Conservation (phyloP, 2,888 invertebrate genomes). For the Drosophila fungiperda region DNA sequence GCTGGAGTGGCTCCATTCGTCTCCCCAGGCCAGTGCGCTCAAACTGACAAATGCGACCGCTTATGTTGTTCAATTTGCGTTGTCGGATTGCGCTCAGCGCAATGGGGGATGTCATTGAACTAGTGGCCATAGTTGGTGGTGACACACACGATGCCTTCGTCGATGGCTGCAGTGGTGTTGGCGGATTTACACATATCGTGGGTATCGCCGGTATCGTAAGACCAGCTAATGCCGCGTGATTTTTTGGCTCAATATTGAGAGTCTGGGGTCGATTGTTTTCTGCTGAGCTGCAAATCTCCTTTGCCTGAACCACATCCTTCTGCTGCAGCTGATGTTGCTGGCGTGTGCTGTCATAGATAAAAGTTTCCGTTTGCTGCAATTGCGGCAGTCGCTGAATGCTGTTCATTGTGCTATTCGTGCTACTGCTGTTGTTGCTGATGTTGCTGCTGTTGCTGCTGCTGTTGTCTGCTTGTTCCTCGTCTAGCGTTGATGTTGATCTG, state of each 20-base stretch:
- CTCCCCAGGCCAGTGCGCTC: conserved; percentile 30
- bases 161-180: conserved; percentile 67
- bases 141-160: conserved; percentile 10
- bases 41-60: conserved; percentile 50
- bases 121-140: not conserved
- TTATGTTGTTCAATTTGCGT: conserved; percentile 47
- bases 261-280: conserved; percentile 53
- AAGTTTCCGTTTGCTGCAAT: conserved; percentile 79
- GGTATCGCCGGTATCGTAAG: conserved; percentile 54
- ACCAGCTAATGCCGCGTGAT: not conserved
- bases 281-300: not conserved
- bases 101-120: not conserved
- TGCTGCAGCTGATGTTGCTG: conserved; percentile 12
- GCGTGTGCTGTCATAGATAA: conserved; percentile 80
- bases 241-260: conserved; percentile 33
- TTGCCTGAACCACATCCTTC: not conserved
- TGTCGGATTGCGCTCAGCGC: conserved; percentile 11
- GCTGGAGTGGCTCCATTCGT: not conserved
- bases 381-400: conserved; percentile 52
- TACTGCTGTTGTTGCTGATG: conserved; percentile 7
- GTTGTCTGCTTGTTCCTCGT: conserved; percentile 9
- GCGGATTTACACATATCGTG: conserved; percentile 81
- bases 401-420: conserved; percentile 26
- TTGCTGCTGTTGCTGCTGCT: conserved; percentile 1
- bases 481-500: conserved; percentile 10